Evolutionary conservation across 2,113 vertebrate species (phyloP).

Genomic region (Bothrops jararaca): DNA sequence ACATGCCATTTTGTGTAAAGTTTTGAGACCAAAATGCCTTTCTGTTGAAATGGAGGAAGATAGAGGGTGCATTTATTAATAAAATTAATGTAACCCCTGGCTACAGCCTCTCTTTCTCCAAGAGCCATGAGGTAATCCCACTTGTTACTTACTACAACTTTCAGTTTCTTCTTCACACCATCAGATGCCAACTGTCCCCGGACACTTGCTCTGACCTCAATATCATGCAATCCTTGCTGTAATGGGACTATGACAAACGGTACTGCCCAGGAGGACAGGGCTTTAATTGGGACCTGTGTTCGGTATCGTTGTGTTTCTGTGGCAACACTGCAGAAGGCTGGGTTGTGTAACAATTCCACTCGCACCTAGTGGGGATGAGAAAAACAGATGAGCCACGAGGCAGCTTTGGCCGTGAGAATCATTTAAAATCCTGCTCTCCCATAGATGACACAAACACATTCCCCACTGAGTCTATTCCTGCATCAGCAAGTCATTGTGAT

Average conservation of each 20-base stretch:
- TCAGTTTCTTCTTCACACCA: conserved; percentile 78
- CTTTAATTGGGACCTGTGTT: conserved; percentile 48
- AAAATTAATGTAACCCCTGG: background rate
- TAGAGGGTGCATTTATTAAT: no score
- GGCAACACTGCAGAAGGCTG: conserved; percentile 79
- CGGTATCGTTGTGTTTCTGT: conserved; percentile 61
- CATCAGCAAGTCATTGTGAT: no score
- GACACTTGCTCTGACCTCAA: no score
- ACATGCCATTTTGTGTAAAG: background rate
- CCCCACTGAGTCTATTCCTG: no score
- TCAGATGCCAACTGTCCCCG: conserved; percentile 49
- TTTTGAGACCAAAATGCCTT: background rate
- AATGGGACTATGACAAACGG: no score
- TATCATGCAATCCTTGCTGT: no score
- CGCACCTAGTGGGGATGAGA: conserved; percentile 65
- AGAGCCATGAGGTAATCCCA: rapidly evolving
- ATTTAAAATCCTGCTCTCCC: conserved; percentile 64
- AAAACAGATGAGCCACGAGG: conserved; percentile 7
- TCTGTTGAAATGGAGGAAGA: background rate
- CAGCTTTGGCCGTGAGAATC: no score
- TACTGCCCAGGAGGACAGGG: no score
- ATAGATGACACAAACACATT: no score
- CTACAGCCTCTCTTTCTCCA: no score
- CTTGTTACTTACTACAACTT: conserved; percentile 82
- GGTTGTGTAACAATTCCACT: conserved; percentile 74